These are phyloP conservation scores for Myotis yumanensis DNA, from an alignment of 2,113 vertebrate species.

Conservation along the genomic window DNA sequence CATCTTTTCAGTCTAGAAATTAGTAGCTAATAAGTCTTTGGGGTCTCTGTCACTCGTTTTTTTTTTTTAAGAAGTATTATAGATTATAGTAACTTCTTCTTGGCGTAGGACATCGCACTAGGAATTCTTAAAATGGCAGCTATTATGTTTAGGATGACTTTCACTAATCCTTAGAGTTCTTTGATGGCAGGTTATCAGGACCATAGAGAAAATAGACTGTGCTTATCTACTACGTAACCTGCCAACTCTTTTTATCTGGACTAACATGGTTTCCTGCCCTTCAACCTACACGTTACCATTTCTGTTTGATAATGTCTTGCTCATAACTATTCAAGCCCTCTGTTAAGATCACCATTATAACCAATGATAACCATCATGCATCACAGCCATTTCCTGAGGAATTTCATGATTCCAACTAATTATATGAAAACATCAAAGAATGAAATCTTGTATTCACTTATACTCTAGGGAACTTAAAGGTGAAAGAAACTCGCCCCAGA, in stretches of 20 bases:
- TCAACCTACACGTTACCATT: not conserved
- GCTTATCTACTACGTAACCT: not conserved
- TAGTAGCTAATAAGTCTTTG: slow-evolving; percentile 50
- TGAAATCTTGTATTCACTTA: not conserved
- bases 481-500: not conserved
- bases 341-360: not conserved
- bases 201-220: not conserved
- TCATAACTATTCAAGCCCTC: not conserved
- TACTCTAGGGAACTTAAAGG: not conserved
- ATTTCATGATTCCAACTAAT: not conserved
- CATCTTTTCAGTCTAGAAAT: slow-evolving; percentile 35
- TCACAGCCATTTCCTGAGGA: not conserved
- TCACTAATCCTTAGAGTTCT: not conserved
- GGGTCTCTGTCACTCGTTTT: not conserved
- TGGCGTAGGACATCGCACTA: not conserved
- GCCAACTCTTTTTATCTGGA: not conserved
- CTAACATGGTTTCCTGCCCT: not conserved
- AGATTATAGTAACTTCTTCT: not conserved
- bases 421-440: slow-evolving; percentile 9
- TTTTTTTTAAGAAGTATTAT: not conserved
- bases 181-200: not conserved
- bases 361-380: not conserved
- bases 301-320: not conserved
- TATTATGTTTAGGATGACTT: not conserved
- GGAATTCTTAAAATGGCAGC: slow-evolving; percentile 46